Evolutionary conservation across 37 sponge, comb jelly and placozoan species (phyloP).

Genomic region (Mnemiopsis leidyi): DNA sequence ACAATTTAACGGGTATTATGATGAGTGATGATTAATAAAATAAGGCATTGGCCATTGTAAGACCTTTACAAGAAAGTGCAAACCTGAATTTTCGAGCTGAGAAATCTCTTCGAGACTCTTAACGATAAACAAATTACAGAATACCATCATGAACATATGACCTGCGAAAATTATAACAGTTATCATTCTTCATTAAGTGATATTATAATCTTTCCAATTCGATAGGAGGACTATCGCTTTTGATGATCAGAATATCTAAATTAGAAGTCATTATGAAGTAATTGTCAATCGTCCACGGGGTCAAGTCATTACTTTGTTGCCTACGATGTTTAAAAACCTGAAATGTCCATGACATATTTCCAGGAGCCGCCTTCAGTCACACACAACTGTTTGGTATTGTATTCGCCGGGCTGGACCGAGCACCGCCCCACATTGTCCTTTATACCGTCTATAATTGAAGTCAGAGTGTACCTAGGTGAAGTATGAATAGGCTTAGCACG

Average conservation of each 20-base stretch:
- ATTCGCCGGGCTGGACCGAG: not conserved
- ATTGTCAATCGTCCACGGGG: too few species aligned
- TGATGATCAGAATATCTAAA: too few species aligned
- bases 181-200: not conserved
- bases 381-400: not conserved
- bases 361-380: not conserved
- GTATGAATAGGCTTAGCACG: too few species aligned
- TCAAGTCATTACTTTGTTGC: too few species aligned
- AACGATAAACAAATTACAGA: not conserved
- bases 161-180: not conserved
- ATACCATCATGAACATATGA: slow-evolving; percentile 59
- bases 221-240: too few species aligned
- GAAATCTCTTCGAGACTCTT: not conserved
- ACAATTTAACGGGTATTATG: too few species aligned
- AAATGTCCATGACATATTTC: slow-evolving; percentile 46
- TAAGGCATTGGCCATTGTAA: too few species aligned
- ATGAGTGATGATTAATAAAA: too few species aligned
- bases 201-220: not conserved
- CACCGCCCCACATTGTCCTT: slow-evolving; percentile 11
- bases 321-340: too few species aligned
- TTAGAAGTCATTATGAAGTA: too few species aligned
- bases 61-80: too few species aligned
- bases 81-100: not conserved
- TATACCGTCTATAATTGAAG: not conserved
- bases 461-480: not conserved